Base-by-base conservation (phyloP, 2,888 invertebrate species). In the Hydrotaea cyrtoneurina region DNA sequence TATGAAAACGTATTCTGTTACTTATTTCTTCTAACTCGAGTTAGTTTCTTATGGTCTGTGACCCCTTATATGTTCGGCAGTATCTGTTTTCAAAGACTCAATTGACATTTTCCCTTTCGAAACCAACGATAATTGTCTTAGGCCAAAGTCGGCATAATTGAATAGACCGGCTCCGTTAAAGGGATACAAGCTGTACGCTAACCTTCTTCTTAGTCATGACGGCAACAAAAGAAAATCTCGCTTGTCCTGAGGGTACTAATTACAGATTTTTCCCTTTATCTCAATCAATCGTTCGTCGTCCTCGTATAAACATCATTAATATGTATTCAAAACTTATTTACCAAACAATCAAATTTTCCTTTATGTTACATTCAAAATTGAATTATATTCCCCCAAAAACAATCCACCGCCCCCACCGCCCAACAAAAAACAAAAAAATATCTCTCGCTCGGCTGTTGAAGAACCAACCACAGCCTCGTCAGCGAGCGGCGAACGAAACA, bases 311-410 rank as follows among this genome's bases (percentile, higher is more conserved):
- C 17, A 69, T 69, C 46, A 69, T 69, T 69, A 69, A 69, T 66
- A 64, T 69, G 55, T 59, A 19, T 23, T 57, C 11, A 43, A 46
- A 79, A 43, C 59, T 17, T 57, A 13, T 71, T 62, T 36, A 15
- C n/a, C n/a, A 8, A 55, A 69, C 66, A 66, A 36, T 55, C 46
- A 78, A 57, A 69, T 77, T 43, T 39, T 66, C 53, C 66, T 31
- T 53, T 71, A 79, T 77, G 66, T 79, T 75, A 59, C 31, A 59
- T 17, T 73, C 13, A 36, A 77, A 83, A 83, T 83, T 77, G 59
- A 83, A 80, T 80, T 80, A 79, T 21, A 72, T 10, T 46, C 73
- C 66, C 73, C 64, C 72, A 78, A 82, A 39, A 39, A 39, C 39
- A 39, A 39, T 13, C 39, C 13, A 4, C 39, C 39, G 13, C 3